phyloP scores from a whole-genome alignment of 2,113 vertebrate genomes.

The Potamarius usumacintae region DNA sequence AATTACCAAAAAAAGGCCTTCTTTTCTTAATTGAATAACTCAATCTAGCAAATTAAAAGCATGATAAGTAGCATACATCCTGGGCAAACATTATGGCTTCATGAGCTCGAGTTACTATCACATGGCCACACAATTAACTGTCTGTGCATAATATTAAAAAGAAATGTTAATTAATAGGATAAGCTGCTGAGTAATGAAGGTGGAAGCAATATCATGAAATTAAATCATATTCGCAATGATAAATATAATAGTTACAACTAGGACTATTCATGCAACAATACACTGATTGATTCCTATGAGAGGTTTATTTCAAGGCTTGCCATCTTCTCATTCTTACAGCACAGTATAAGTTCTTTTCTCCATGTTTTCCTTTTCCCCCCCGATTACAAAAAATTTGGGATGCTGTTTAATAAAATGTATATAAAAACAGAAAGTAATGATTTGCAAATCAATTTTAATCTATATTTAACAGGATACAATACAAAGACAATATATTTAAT shows the following conservation, averaged over 20 bases:
- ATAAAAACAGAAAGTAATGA: too few relatives aligned
- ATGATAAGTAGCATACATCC: background rate
- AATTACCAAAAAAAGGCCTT: background rate
- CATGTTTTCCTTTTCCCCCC: too few relatives aligned
- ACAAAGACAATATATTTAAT: too few relatives aligned
- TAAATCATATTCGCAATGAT: background rate
- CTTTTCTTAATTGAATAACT: background rate
- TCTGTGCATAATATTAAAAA: background rate
- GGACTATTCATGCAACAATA: background rate
- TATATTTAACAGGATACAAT: too few relatives aligned
- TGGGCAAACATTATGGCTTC: background rate
- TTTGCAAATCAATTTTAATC: too few relatives aligned
- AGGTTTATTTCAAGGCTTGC: too few relatives aligned
- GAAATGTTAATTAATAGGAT: background rate
- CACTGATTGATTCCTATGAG: background rate
- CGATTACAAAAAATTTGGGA: too few relatives aligned
- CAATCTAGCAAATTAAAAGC: background rate
- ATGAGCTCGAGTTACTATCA: background rate
- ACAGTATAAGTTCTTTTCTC: background rate
- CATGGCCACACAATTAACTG: background rate
- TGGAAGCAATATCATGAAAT: background rate
- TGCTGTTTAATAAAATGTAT: too few relatives aligned
- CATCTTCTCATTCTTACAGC: background rate
- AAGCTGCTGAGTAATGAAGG: background rate
- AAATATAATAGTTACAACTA: too few relatives aligned